phyloP scores from a whole-genome alignment of 2,113 vertebrate species.

The Athene noctua region DNA sequence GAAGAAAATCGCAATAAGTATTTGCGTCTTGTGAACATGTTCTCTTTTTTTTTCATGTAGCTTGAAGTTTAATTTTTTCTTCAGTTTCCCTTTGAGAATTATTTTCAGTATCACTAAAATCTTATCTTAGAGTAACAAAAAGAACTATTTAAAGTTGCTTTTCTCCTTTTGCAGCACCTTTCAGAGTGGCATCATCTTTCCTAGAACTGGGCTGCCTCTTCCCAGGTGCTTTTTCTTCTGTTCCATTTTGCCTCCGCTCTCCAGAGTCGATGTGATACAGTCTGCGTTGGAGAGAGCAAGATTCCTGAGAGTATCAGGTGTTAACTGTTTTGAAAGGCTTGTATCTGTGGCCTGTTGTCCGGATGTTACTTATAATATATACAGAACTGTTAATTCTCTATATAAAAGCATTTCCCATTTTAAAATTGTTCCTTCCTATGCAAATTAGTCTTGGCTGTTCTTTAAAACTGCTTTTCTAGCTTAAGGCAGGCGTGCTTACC shows the following conservation, averaged over 20 bases:
- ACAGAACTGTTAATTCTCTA: neutral
- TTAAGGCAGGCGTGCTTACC: neutral
- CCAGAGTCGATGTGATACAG: neutral
- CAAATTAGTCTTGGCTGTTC: neutral
- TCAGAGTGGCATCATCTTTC: neutral
- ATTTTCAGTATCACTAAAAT: neutral
- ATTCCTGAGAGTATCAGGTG: neutral
- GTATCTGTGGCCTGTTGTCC: neutral
- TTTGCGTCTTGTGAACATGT: accelerated
- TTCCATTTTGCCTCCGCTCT: neutral
- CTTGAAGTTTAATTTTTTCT: neutral
- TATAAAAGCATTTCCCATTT: neutral
- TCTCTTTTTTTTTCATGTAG: neutral
- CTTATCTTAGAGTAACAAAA: neutral
- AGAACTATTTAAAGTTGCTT: neutral
- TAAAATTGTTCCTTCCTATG: neutral
- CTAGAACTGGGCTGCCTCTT: neutral
- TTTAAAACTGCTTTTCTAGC: neutral
- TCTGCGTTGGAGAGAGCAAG: neutral
- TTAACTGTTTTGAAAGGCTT: neutral
- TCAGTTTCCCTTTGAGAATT: neutral
- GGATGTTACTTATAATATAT: neutral
- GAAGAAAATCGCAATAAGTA: neutral
- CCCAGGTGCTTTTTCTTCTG: neutral
- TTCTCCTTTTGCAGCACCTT: neutral